These are phyloP conservation scores for Neofelis nebulosa DNA, from an alignment of 2,113 vertebrate species.

Conservation along the genomic window DNA sequence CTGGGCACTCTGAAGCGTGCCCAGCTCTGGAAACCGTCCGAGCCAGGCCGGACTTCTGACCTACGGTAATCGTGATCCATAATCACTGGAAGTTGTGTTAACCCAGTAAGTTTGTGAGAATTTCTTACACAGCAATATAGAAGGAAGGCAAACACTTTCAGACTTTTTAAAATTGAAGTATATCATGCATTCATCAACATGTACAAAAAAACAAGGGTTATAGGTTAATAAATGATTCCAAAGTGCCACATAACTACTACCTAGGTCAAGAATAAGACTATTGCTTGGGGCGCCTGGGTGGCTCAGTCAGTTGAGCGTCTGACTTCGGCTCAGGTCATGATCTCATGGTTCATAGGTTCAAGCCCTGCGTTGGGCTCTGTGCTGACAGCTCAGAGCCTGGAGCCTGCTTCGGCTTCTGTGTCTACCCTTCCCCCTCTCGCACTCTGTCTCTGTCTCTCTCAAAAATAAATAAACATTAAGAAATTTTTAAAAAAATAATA, in stretches of 20 bases:
- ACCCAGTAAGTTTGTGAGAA: neutral
- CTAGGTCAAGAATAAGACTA: neutral
- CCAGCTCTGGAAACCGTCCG: neutral
- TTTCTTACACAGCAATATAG: neutral
- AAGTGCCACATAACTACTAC: neutral
- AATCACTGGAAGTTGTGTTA: neutral
- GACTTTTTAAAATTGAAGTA: neutral
- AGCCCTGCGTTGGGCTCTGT: too few species aligned
- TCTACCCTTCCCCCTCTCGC: too few species aligned
- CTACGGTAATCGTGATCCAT: neutral
- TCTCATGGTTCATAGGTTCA: too few species aligned
- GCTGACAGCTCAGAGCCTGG: too few species aligned
- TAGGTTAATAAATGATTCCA: neutral
- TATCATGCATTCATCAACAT: neutral
- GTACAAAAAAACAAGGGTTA: neutral
- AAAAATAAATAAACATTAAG: too few species aligned
- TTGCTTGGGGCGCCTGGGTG: too few species aligned
- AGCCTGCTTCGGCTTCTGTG: too few species aligned
- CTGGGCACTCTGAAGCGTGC: neutral
- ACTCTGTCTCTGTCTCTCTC: too few species aligned
- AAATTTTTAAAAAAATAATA: too few species aligned
- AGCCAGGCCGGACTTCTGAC: neutral
- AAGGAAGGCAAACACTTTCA: neutral
- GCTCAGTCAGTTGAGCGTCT: too few species aligned
- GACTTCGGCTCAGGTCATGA: too few species aligned